Evolutionary conservation across 2,888 invertebrate genomes (phyloP).

Genomic region (Rapana venosa): DNA sequence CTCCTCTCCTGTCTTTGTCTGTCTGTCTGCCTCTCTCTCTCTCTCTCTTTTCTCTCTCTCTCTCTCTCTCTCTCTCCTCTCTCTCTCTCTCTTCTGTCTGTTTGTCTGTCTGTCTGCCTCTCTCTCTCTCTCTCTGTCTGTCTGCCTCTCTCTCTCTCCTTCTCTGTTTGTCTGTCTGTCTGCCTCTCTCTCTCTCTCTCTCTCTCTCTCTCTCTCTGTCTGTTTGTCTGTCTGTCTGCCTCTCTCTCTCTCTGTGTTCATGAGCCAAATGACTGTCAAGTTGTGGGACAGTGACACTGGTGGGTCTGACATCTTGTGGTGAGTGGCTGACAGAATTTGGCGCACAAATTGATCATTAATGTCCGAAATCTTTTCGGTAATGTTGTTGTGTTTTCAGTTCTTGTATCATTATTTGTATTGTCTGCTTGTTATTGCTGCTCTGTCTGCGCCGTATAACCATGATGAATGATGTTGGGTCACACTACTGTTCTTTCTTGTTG

Average conservation of each 20-base stretch:
- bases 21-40: too few species aligned
- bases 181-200: conserved; percentile 6
- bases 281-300: too few species aligned
- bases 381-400: background rate
- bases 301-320: too few species aligned
- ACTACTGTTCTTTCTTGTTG: background rate
- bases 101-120: background rate
- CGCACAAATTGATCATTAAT: too few species aligned
- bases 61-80: background rate
- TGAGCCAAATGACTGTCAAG: too few species aligned
- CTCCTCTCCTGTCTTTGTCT: too few species aligned
- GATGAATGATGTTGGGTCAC: background rate
- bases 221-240: background rate
- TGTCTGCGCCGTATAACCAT: background rate
- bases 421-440: too few species aligned
- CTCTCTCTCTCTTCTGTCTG: background rate
- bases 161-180: background rate
- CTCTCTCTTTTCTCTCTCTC: too few species aligned
- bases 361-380: background rate
- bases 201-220: background rate
- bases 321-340: too few species aligned
- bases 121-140: background rate
- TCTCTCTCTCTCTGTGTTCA: background rate
- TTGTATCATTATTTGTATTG: background rate
- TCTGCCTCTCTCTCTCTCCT: background rate